Base-by-base conservation (phyloP, 2,113 vertebrate genomes). In the Pseudopodoces humilis region DNA sequence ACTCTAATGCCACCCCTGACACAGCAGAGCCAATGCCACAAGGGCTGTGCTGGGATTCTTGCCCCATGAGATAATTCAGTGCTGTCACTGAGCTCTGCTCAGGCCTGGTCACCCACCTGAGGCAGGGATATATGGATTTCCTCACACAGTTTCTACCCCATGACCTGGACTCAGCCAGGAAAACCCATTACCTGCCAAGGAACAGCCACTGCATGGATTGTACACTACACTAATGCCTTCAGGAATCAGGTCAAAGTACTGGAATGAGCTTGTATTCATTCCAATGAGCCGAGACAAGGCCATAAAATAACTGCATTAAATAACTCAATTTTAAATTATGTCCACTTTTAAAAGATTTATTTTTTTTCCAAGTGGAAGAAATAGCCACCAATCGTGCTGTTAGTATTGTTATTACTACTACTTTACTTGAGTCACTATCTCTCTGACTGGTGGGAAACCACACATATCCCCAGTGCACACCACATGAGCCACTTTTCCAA, bases 381-480 rank as follows among this genome's bases (percentile, higher is more conserved):
- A 72, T 4, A 69, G 43, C 12, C 41, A 47, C 12, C 44, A n/a
- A 28, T 6, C 35, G 8, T 25, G 22, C 1, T 56, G 13, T 14
- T 47, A n/a, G 16, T 58, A 9, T 3, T 55, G 15, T 33, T 55
- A 24, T 6, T 43, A 46, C 15, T 43, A 13, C 9, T 39, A 46
- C 23, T 56, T 83, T 15, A 52, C 15, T 41, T 25, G 22, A 86
- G 37, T 41, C 58, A 43, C 58, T 37, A 1, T 16, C 21, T 64
- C 49, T 47, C 2, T 9, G n/a, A 56, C 12, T 22, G 46, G 12
- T 53, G 21, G 6, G 55, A 78, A 90, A 23, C 7, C 56, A 69
- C 20, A 9, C 1, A 1, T 23, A 47, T 24, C 9, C n/a, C 39
- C 10, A 37, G 0, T 0, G 23, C 5, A 49, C 21, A 43, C 5